Evolutionary conservation across 1,140 invertebrate species (phyloP).

Genomic region (Aphelenchoides fujianensis): DNA sequence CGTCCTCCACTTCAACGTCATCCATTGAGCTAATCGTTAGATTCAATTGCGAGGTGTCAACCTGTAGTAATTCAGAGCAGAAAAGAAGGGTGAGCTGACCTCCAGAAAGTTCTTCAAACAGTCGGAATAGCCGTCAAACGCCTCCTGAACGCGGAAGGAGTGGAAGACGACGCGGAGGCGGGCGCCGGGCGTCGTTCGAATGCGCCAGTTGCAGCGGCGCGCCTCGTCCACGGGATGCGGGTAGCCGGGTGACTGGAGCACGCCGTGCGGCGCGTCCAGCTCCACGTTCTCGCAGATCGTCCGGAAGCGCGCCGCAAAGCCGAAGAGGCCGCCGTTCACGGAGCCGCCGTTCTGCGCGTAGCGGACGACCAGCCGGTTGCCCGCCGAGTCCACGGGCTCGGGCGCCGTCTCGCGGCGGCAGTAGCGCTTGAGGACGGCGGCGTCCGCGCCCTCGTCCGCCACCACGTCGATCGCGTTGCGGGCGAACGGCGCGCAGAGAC

Average conservation of each 20-base stretch:
- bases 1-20: not conserved
- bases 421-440: conserved; percentile 37
- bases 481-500: conserved; percentile 51
- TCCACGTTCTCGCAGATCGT: conserved; percentile 52
- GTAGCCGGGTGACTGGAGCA: conserved; percentile 56
- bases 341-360: conserved; percentile 58
- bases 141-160: conserved; percentile 45
- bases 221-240: conserved; percentile 23
- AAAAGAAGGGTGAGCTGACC: conserved; percentile 17
- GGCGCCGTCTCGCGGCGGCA: conserved; percentile 44
- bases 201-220: conserved; percentile 49
- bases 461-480: conserved; percentile 53
- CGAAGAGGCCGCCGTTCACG: conserved; percentile 49
- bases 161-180: conserved; percentile 50
- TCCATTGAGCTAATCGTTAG: conserved; percentile 7
- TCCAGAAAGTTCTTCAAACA: conserved; percentile 33
- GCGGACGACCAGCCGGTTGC: conserved; percentile 44
- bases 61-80: conserved; percentile 25
- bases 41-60: conserved; percentile 26
- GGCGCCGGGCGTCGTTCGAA: conserved; percentile 47
- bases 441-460: conserved; percentile 24
- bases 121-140: too few relatives aligned
- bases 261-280: conserved; percentile 29
- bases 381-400: conserved; percentile 38
- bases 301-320: conserved; percentile 54